Evolutionary conservation across 1,140 invertebrate species (phyloP).

Genomic region (Aradophagus sp.): DNA sequence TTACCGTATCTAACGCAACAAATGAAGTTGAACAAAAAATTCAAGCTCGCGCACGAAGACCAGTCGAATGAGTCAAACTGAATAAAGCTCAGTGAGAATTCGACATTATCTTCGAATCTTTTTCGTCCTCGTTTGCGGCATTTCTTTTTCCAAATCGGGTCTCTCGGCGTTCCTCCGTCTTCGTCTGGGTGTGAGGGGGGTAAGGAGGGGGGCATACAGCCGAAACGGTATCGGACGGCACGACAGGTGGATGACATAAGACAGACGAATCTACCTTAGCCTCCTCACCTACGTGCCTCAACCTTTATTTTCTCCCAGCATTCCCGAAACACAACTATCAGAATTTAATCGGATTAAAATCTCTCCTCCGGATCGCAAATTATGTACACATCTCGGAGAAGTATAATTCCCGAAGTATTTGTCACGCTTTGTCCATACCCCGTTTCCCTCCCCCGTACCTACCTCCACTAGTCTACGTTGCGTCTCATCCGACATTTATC

Average conservation of each 20-base stretch:
- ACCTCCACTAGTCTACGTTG: too few species aligned
- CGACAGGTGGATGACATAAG: constrained; percentile 59
- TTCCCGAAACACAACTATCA: constrained; percentile 53
- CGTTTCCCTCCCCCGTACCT: too few species aligned
- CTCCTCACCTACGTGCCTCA: constrained; percentile 13
- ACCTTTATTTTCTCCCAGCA: constrained; percentile 39
- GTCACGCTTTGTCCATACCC: constrained; percentile 44
- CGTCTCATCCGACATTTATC: constrained; percentile 19
- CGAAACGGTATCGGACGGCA: constrained; percentile 56
- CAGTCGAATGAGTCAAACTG: too few species aligned
- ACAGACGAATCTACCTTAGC: constrained; percentile 51
- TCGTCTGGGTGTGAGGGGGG: too few species aligned
- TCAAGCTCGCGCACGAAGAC: too few species aligned
- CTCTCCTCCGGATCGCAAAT: constrained; percentile 50
- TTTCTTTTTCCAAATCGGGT: too few species aligned
- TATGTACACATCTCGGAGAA: constrained; percentile 46
- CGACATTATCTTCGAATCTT: too few species aligned
- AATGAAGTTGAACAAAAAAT: too few species aligned
- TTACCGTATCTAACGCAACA: too few species aligned
- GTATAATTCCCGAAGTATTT: constrained; percentile 50
- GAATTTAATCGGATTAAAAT: constrained; percentile 59
- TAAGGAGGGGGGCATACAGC: constrained; percentile 51
- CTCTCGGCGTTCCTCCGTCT: too few species aligned
- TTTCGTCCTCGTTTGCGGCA: too few species aligned
- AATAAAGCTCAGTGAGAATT: too few species aligned